Evolutionary conservation across 2,113 vertebrate species (phyloP).

Genomic region (Neogale vison): DNA sequence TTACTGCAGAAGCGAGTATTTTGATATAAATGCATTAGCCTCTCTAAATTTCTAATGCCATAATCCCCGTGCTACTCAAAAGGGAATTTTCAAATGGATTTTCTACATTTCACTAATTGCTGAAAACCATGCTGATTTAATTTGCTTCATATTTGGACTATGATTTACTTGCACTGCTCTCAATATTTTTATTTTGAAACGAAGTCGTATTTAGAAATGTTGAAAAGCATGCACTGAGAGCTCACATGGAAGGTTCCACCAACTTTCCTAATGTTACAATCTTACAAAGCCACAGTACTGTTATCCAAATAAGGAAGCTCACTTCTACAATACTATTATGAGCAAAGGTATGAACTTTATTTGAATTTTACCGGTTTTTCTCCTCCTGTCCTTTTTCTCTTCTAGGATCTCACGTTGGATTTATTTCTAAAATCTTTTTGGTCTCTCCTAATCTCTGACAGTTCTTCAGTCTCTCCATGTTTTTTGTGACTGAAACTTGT

Average conservation of each 20-base stretch:
- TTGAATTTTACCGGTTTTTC: not conserved
- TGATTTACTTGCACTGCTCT: not conserved
- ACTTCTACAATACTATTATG: not conserved
- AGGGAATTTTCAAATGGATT: slow-evolving; percentile 44
- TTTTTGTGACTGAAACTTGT: not conserved
- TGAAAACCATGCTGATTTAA: slow-evolving; percentile 44
- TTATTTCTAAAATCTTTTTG: not conserved
- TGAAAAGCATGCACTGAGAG: not conserved
- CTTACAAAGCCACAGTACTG: not conserved
- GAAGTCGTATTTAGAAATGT: not conserved
- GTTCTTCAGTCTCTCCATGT: not conserved
- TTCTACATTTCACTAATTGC: slow-evolving; percentile 43
- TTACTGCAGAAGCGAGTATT: slow-evolving; percentile 15
- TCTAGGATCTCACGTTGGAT: not conserved
- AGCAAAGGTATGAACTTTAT: not conserved
- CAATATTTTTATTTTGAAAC: slow-evolving; percentile 17
- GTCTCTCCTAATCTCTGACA: not conserved
- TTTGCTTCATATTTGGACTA: slow-evolving; percentile 42
- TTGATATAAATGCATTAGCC: slow-evolving; percentile 18
- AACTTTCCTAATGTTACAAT: not conserved
- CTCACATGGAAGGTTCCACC: not conserved
- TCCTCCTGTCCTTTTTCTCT: not conserved
- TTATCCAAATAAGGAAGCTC: not conserved
- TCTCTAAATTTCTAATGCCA: slow-evolving; percentile 55
- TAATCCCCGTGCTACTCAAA: slow-evolving; percentile 35